phyloP scores from a whole-genome alignment of 2,888 invertebrate species.

The Andrena praecox region DNA sequence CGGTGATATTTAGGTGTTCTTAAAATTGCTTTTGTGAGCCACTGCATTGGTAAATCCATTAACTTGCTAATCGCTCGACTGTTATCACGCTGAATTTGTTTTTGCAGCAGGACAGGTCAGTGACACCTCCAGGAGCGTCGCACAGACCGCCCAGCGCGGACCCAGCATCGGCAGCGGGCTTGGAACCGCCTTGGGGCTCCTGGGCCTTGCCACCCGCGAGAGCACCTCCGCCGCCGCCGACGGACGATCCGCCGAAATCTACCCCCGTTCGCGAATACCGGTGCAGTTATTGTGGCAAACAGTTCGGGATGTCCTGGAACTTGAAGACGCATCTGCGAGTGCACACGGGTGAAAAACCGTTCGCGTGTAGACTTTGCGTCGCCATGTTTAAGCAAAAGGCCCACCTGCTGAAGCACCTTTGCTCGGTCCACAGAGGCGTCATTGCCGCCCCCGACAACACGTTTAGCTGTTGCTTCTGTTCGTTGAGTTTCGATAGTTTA shows the following conservation, averaged over 20 bases:
- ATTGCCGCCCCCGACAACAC: constrained; percentile 93
- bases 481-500: constrained; percentile 93
- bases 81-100: neutral
- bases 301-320: constrained; percentile 97
- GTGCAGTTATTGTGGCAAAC: constrained; percentile 95
- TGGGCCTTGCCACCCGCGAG: constrained; percentile 86
- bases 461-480: constrained; percentile 95
- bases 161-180: constrained; percentile 77
- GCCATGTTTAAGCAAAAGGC: constrained; percentile 97
- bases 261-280: constrained; percentile 93
- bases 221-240: constrained; percentile 87
- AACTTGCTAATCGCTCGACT: neutral
- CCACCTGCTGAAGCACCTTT: constrained; percentile 94
- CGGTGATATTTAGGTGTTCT: no score
- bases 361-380: constrained; percentile 94
- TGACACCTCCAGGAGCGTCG: constrained; percentile 82
- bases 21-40: no score
- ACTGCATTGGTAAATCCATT: no score
- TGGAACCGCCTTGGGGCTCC: constrained; percentile 83
- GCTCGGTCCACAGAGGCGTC: constrained; percentile 95
- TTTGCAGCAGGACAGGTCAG: constrained; percentile 81
- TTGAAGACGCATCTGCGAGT: constrained; percentile 95
- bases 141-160: constrained; percentile 83
- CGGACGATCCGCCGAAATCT: constrained; percentile 87
- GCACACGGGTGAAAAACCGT: constrained; percentile 95